Evolutionary conservation across 1,140 invertebrate genomes (phyloP).

Genomic region (Oreohelix idahoensis): DNA sequence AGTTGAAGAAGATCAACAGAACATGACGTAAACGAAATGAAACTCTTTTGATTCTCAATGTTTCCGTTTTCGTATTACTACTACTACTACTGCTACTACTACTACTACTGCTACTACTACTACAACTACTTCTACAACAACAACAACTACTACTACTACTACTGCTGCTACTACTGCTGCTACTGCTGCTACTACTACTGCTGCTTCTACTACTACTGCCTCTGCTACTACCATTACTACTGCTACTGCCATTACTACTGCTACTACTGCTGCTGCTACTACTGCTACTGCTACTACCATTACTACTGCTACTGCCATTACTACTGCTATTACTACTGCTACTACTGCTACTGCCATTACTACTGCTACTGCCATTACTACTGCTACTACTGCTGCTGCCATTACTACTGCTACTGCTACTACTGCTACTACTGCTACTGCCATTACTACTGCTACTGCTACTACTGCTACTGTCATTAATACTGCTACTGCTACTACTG

Average conservation of each 20-base stretch:
- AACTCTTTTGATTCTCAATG: background rate
- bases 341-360: background rate
- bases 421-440: constrained; percentile 42
- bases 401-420: background rate
- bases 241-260: background rate
- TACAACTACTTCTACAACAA: background rate
- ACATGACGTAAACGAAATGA: background rate
- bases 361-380: constrained; percentile 3
- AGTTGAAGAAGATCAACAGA: background rate
- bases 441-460: background rate
- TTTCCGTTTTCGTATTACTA: too few relatives aligned
- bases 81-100: too few relatives aligned
- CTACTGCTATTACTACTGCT: background rate
- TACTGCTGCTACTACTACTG: too few relatives aligned
- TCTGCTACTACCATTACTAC: too few relatives aligned
- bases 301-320: background rate
- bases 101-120: background rate
- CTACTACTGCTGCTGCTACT: background rate
- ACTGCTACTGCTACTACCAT: background rate
- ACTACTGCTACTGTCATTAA: background rate
- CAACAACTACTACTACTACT: too few relatives aligned
- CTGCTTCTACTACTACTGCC: too few relatives aligned
- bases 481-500: background rate
- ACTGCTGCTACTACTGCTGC: too few relatives aligned
- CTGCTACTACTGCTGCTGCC: background rate